These are phyloP conservation scores for Apocrypta bakeri DNA, from an alignment of 1,140 invertebrate genomes.

Conservation along the genomic window DNA sequence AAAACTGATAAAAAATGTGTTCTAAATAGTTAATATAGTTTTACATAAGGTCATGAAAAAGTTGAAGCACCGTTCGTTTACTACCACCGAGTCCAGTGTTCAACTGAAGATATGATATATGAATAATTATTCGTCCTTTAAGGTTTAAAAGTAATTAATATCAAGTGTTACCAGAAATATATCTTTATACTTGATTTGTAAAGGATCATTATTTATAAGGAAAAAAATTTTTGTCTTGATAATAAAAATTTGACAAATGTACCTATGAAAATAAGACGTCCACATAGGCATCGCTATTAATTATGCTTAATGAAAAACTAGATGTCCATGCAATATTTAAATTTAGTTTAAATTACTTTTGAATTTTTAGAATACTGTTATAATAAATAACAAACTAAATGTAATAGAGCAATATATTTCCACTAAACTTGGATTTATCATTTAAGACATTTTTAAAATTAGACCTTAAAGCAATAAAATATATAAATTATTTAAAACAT, in stretches of 20 bases:
- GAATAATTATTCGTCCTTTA: slow-evolving; percentile 5
- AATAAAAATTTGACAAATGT: neutral
- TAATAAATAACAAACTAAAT: neutral
- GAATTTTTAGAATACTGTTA: neutral
- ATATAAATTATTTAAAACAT: slow-evolving; percentile 38
- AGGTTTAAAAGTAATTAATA: neutral
- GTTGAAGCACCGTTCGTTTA: neutral
- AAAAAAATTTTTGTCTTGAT: neutral
- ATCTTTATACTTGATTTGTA: neutral
- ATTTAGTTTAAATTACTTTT: neutral
- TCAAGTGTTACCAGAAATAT: neutral
- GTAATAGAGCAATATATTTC: slow-evolving; percentile 27
- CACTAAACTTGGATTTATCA: neutral
- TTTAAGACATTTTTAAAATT: slow-evolving; percentile 25
- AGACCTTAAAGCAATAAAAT: slow-evolving; percentile 27
- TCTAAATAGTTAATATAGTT: neutral
- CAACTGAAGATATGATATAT: neutral
- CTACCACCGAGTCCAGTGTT: slow-evolving; percentile 36
- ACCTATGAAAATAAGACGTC: slow-evolving; percentile 25
- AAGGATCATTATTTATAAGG: slow-evolving; percentile 4
- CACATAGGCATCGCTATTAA: slow-evolving; percentile 5
- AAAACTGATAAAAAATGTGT: neutral
- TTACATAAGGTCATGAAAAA: neutral
- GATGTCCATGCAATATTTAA: neutral
- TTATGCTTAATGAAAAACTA: neutral